Conservation (phyloP, 2,113 vertebrate species). For the Polypterus bichir region DNA sequence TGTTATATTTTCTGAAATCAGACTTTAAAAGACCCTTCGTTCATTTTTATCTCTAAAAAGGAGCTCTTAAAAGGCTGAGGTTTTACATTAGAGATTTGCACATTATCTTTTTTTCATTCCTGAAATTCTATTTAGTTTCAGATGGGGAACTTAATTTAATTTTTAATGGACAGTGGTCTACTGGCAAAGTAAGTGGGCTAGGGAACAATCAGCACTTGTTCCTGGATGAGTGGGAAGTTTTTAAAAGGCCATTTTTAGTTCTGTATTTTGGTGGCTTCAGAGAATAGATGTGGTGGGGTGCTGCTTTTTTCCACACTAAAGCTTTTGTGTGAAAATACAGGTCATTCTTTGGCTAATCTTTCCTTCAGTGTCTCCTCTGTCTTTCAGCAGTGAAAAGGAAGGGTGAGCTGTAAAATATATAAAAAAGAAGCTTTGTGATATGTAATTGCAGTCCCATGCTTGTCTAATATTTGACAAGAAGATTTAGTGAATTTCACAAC, state of each 20-base stretch:
- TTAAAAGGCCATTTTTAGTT: conserved; percentile 43
- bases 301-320: conserved; percentile 34
- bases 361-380: conserved; percentile 33
- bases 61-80: too few relatives aligned
- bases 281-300: conserved; percentile 37
- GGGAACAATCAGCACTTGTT: conserved; percentile 38
- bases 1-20: too few relatives aligned
- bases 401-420: conserved; percentile 37
- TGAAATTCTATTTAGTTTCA: neutral
- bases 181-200: neutral
- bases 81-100: too few relatives aligned
- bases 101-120: too few relatives aligned
- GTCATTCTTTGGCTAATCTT: conserved; percentile 47
- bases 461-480: conserved; percentile 26
- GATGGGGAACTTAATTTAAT: neutral
- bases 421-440: conserved; percentile 33
- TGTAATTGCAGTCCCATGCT: conserved; percentile 33
- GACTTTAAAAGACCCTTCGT: too few relatives aligned
- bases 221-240: conserved; percentile 40
- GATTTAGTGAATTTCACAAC: conserved; percentile 8
- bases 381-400: conserved; percentile 36
- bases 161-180: neutral
- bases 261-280: conserved; percentile 27
- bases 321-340: conserved; percentile 54
- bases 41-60: too few relatives aligned